Evolutionary conservation across 2,888 invertebrate species (phyloP), one percentile per base, ranked within the genome.

Genomic region (Perizoma flavofasciatum): DNA sequence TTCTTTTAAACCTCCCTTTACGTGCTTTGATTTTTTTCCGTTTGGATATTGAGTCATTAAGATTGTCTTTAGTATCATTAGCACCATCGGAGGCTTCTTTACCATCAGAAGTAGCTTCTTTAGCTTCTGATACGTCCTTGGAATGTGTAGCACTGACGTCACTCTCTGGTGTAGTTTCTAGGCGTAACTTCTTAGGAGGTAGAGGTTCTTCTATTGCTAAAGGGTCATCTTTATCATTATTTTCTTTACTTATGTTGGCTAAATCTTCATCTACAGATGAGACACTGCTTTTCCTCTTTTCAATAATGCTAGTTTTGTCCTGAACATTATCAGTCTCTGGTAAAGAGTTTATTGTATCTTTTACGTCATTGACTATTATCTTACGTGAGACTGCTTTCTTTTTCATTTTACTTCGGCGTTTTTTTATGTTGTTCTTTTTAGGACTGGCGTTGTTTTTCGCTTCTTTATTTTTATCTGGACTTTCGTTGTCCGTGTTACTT

Each of bases 271-370:
- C 90, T 46, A 82, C 79, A 32, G 91, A 90, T 0, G 90, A 90
- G 10, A 92, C 83, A 78, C 90, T 89, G 62, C 88, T 91, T 75
- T 91, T 89, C 65, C 89, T 79, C 59, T 88, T 89, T 66, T 89
- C 86, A 70, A 86, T 84, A 74, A 89, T 87, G 83, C 81, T 83
- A 73, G 85, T 78, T 86, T 90, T 91, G 74, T 87, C 85, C 59
- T 83, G 85, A 73, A 82, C 75, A 67, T 79, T 85, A 62, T 88
- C 88, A 69, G 79, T 81, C 71, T 85, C 86, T 49, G 82, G 70
- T 43, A 81, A 67, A 49, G 83, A 80, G 66, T 82, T 86, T 59
- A 79, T 72, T 67, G 81, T 66, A 64, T 83, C 82, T 73, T 85
- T 83, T 65, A 70, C 78, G 61, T 79, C 77, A 66, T 82, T 83